A percentile compares a stretch with the other conserved stretches of the same genome.
These are phyloP conservation scores for Crenuchus spilurus DNA, from an alignment of 2,797 vertebrate genomes.

Conservation along the genomic window DNA sequence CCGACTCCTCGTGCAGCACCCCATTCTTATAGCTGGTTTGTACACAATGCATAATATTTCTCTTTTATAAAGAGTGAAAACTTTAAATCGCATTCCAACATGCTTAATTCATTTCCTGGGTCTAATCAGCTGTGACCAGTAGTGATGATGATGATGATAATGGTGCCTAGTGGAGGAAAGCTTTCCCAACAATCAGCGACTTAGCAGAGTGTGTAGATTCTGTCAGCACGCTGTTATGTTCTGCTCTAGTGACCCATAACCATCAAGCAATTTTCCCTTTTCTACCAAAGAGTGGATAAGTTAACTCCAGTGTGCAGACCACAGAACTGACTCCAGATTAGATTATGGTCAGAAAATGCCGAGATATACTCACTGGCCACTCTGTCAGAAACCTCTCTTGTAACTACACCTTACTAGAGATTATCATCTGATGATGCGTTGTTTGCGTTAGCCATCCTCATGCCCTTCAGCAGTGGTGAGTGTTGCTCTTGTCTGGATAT, in stretches of 20 bases:
- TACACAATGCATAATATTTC: too few species aligned
- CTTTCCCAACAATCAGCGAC: constrained; percentile 42
- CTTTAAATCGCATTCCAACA: neutral
- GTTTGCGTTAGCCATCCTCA: too few species aligned
- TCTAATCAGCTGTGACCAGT: constrained; percentile 47
- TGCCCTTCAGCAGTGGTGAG: too few species aligned
- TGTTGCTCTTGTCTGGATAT: too few species aligned
- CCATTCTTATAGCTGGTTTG: too few species aligned
- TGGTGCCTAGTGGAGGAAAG: constrained; percentile 47
- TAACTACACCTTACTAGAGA: too few species aligned
- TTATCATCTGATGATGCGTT: too few species aligned
- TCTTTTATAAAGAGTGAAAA: too few species aligned
- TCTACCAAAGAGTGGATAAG: neutral
- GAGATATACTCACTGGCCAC: too few species aligned
- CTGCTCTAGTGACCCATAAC: constrained; percentile 28
- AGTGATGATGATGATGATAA: constrained; percentile 20
- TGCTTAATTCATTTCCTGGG: constrained; percentile 38
- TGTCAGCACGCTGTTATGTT: constrained; percentile 55
- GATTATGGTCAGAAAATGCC: too few species aligned
- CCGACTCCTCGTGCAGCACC: too few species aligned
- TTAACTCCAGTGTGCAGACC: too few species aligned
- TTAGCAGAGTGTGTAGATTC: constrained; percentile 50
- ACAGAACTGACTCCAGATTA: neutral
- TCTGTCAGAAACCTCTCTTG: neutral
- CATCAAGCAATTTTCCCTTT: neutral